phyloP scores from a whole-genome alignment of 1,140 invertebrate genomes.

The Meloidogyne hapla region DNA sequence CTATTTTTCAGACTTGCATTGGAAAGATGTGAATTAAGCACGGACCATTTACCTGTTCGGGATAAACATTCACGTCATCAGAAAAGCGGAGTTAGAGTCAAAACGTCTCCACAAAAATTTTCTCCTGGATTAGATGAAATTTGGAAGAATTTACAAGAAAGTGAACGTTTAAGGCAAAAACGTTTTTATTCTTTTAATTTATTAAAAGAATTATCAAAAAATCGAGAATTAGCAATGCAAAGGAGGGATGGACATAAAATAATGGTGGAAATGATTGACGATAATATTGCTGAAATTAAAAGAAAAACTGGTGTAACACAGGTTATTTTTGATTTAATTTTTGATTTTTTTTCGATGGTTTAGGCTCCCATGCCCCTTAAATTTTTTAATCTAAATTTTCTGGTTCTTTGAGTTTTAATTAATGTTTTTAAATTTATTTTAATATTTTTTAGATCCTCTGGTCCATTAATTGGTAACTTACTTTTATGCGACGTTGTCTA shows the following conservation, averaged over 20 bases:
- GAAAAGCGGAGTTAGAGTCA: not conserved
- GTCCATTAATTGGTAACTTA: constrained; percentile 50
- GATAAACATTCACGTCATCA: not conserved
- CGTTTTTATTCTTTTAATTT: constrained; percentile 7
- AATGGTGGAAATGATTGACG: constrained; percentile 40
- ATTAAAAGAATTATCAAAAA: constrained; percentile 30
- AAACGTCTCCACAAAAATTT: constrained; percentile 7
- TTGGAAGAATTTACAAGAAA: constrained; percentile 41
- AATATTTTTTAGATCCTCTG: constrained; percentile 34
- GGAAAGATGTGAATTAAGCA: constrained; percentile 43
- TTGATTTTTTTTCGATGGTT: too few relatives aligned
- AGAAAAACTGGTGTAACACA: constrained; percentile 38
- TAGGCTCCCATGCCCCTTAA: too few relatives aligned
- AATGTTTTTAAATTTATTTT: too few relatives aligned
- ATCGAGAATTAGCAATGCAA: constrained; percentile 39
- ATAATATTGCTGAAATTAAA: constrained; percentile 42
- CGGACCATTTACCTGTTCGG: constrained; percentile 34
- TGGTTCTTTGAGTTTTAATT: too few relatives aligned
- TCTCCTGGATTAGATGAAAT: constrained; percentile 31
- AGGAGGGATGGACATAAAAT: constrained; percentile 11
- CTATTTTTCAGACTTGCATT: constrained; percentile 40
- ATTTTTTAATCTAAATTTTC: too few relatives aligned
- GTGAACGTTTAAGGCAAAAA: constrained; percentile 23
- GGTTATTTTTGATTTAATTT: constrained; percentile 30
- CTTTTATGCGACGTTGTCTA: constrained; percentile 52